A percentile compares a stretch with the other conserved stretches of the same genome.
Conservation (phyloP, 2,888 invertebrate genomes). For the Thysanoteuthis rhombus region DNA sequence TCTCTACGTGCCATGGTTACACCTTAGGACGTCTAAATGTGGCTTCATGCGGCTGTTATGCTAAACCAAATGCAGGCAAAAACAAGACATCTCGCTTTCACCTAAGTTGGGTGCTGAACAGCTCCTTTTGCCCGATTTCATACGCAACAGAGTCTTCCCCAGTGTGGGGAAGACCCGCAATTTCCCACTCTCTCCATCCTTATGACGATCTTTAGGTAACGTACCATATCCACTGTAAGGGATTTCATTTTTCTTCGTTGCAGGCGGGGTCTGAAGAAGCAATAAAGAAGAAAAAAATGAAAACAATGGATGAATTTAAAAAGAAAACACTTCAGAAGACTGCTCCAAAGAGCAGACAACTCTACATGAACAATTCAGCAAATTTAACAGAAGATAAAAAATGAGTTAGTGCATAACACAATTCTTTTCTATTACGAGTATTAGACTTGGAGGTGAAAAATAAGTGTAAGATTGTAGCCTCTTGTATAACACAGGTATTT, state of each 20-base stretch:
- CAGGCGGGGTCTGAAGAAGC: constrained; percentile 77
- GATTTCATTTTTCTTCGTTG: constrained; percentile 41
- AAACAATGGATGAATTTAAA: not conserved
- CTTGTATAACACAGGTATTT: too few species aligned
- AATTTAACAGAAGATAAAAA: too few species aligned
- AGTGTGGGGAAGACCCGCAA: constrained; percentile 69
- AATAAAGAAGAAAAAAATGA: not conserved
- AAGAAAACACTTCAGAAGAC: not conserved
- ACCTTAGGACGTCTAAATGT: not conserved
- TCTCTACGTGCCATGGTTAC: not conserved
- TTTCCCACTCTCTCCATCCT: constrained; percentile 34
- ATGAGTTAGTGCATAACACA: too few species aligned
- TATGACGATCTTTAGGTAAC: constrained; percentile 56
- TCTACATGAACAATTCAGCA: too few species aligned
- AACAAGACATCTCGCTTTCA: constrained; percentile 66
- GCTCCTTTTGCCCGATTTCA: constrained; percentile 75
- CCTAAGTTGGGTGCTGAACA: constrained; percentile 93
- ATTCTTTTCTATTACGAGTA: too few species aligned
- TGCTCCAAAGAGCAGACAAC: too few species aligned
- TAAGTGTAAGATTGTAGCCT: too few species aligned
- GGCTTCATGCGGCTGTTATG: constrained; percentile 16
- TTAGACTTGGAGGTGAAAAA: too few species aligned
- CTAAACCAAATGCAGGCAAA: constrained; percentile 31
- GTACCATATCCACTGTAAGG: constrained; percentile 56
- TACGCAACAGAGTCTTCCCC: constrained; percentile 74